Percentiles rank a stretch among this genome's conserved stretches.
Conservation (phyloP, 2,113 vertebrate species). For the Pao palembangensis region DNA sequence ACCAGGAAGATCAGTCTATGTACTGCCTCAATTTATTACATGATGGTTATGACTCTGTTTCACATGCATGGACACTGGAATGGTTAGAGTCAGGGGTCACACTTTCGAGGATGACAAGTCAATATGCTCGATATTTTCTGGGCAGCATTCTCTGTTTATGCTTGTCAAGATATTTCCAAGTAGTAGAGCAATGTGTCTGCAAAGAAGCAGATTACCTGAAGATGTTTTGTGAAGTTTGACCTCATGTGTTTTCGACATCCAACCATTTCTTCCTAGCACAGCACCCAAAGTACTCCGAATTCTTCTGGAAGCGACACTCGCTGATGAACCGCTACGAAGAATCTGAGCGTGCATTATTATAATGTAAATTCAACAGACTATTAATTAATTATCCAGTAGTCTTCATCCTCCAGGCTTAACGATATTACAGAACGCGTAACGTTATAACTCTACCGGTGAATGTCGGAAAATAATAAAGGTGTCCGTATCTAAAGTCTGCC, state of each 20-base stretch:
- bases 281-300: slow-evolving; percentile 66
- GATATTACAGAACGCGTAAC: slow-evolving; percentile 29
- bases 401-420: slow-evolving; percentile 8
- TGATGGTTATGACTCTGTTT: too few species aligned
- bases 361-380: background rate
- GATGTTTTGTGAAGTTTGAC: slow-evolving; percentile 75
- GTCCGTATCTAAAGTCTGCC: slow-evolving; percentile 55
- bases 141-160: too few species aligned
- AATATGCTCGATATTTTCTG: too few species aligned
- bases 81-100: too few species aligned
- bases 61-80: too few species aligned
- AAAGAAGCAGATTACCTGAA: slow-evolving; percentile 54
- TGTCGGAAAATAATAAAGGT: slow-evolving; percentile 54
- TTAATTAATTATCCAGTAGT: background rate
- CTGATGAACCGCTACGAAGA: slow-evolving; percentile 51
- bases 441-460: background rate
- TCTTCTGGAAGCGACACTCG: slow-evolving; percentile 66
- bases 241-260: slow-evolving; percentile 67
- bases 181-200: background rate
- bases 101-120: too few species aligned
- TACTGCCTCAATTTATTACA: too few species aligned
- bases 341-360: slow-evolving; percentile 64
- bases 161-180: background rate
- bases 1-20: too few species aligned
- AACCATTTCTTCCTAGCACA: slow-evolving; percentile 65